These are phyloP conservation scores for Alethe castanea DNA, from an alignment of 2,113 vertebrate genomes.

Conservation along the genomic window DNA sequence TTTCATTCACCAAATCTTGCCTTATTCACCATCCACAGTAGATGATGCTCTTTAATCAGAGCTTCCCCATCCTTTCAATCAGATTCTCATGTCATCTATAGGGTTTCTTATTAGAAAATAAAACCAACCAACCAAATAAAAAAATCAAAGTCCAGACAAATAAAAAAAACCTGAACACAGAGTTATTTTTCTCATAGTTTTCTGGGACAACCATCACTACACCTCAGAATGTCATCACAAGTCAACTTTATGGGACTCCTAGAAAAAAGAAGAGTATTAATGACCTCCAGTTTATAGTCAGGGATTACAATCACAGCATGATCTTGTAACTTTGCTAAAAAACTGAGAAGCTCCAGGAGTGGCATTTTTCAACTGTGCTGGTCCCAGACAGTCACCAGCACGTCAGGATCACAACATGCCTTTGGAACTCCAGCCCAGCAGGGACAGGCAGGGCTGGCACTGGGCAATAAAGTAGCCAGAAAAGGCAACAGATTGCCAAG, in stretches of 20 bases:
- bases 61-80: neutral
- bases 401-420: neutral
- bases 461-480: neutral
- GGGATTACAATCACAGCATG: neutral
- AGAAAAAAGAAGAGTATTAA: neutral
- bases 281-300: neutral
- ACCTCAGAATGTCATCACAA: neutral
- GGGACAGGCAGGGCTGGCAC: neutral
- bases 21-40: neutral
- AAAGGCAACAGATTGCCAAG: neutral
- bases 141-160: neutral
- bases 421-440: neutral
- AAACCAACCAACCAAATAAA: neutral
- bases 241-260: neutral
- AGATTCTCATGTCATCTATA: neutral
- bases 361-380: fast-evolving
- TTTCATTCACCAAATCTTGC: neutral
- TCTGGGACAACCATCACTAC: neutral
- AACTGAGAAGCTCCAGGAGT: neutral
- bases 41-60: neutral
- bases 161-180: neutral
- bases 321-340: neutral
- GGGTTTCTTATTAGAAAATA: neutral
- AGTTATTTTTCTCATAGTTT: neutral
- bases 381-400: neutral